Base-by-base conservation (phyloP, 1,140 invertebrate genomes). In the Trichoplusia ni region DNA sequence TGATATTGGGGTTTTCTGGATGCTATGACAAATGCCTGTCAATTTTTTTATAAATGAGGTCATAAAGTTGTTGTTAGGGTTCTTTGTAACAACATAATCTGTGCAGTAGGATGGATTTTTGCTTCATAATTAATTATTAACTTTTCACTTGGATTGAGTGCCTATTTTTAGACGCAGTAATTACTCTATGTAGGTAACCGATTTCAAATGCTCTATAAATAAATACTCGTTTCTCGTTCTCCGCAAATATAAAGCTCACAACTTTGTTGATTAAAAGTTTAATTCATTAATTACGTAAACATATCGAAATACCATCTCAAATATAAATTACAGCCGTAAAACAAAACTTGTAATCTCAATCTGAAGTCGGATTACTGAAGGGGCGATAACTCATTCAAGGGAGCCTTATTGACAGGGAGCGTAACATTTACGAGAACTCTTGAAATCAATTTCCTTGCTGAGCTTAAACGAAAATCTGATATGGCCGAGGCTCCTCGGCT, bases 371-470 rank as follows among this genome's bases (percentile, higher is more conserved):
- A 27, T 40, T 51, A 64, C 47, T 35, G 66, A 70, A 71, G 33
- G 42, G 40, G 51, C 64, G 54, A 80, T 80, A 73, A 82, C 79
- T 78, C 71, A 78, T 62, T 73, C 59, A 73, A 71, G 61, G 64
- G 59, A 40, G 64, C 42, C 59, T 62, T 76, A 74, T 64, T 79
- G 77, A 79, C 76, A 79, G 69, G 49, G 42, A 33, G 53, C 60
- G 64, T 77, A 58, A 73, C 70, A 72, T 81, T 80, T 73, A 60
- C 64, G 64, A 25, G 69, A 69, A 75, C 65, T 80, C 73, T 72
- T 68, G 75, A 82, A 86, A 83, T 83, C 81, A 84, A 83, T 86
- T 84, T 86, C 81, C 79, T 75, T 56, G 66, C 47, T 51, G 73
- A 79, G 67, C 71, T 82, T 80, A 75, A 67, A 76, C 71, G 60